Evolutionary conservation across 2,888 invertebrate species (phyloP).

Genomic region (Agrochola macilenta): DNA sequence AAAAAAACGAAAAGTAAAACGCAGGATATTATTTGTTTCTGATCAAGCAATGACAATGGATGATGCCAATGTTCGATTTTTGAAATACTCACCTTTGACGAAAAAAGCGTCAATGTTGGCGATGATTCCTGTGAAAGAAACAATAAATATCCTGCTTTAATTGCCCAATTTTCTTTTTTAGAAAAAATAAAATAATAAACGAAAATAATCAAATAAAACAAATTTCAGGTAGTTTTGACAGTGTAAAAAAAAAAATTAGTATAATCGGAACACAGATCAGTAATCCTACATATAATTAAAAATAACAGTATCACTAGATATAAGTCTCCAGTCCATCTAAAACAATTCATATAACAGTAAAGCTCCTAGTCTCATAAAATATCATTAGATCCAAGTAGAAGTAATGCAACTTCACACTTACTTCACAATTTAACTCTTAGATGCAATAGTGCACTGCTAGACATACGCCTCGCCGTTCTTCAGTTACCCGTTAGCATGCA

Average conservation of each 20-base stretch:
- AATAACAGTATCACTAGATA: too few species aligned
- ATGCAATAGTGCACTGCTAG: too few species aligned
- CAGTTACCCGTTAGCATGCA: too few species aligned
- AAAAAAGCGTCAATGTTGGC: conserved; percentile 94
- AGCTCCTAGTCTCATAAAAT: neutral
- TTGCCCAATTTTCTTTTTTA: conserved; percentile 70
- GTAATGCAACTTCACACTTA: neutral
- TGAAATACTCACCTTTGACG: conserved; percentile 93
- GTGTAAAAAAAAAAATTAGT: too few species aligned
- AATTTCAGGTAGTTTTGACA: conserved; percentile 7
- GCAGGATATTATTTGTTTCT: conserved; percentile 80
- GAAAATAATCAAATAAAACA: conserved; percentile 43
- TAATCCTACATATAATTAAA: too few species aligned
- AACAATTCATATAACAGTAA: neutral
- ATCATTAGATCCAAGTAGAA: neutral
- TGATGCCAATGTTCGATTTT: conserved; percentile 68
- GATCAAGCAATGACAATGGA: conserved; percentile 77
- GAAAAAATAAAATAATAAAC: conserved; percentile 59
- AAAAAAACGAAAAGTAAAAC: conserved; percentile 63
- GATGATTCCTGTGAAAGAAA: conserved; percentile 94
- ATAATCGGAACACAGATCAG: too few species aligned
- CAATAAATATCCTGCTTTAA: conserved; percentile 87
- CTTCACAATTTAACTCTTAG: too few species aligned
- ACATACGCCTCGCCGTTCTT: too few species aligned
- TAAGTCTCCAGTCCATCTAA: too few species aligned